Conservation (phyloP, 1,140 invertebrate genomes). For the Sycophaga agraensis region DNA sequence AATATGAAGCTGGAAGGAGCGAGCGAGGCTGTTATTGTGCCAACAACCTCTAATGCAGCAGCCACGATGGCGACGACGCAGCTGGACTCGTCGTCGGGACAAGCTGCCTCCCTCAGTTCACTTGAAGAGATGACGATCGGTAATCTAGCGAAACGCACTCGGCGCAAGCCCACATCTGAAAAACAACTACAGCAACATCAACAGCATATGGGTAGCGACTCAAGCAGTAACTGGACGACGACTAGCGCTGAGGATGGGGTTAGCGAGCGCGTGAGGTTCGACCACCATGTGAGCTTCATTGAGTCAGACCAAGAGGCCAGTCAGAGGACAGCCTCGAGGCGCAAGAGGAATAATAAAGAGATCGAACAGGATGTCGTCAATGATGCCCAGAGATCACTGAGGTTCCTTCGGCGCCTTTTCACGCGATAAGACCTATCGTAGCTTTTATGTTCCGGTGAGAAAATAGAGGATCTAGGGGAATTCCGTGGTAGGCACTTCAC, state of each 20-base stretch:
- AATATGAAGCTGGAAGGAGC: conserved; percentile 63
- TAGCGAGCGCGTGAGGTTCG: conserved; percentile 63
- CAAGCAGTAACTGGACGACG: conserved; percentile 48
- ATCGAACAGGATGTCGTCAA: conserved; percentile 41
- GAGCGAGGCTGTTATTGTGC: conserved; percentile 36
- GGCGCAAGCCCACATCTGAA: conserved; percentile 47
- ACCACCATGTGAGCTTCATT: conserved; percentile 61
- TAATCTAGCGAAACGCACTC: conserved; percentile 48
- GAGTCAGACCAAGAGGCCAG: conserved; percentile 45
- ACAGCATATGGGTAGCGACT: conserved; percentile 48
- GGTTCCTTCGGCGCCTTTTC: conserved; percentile 32
- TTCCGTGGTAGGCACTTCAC: no score
- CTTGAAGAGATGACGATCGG: conserved; percentile 58
- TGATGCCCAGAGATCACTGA: conserved; percentile 32
- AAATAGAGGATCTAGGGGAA: no score
- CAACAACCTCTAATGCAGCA: conserved; percentile 21
- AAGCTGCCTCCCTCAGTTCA: conserved; percentile 57
- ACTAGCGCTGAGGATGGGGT: conserved; percentile 61
- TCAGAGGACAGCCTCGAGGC: conserved; percentile 31
- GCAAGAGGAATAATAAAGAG: conserved; percentile 49
- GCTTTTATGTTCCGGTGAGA: conserved; percentile 23
- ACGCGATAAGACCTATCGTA: conserved; percentile 27
- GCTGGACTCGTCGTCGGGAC: conserved; percentile 46
- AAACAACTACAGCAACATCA: conserved; percentile 44
- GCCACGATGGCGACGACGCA: conserved; percentile 41